Evolutionary conservation across 2,888 invertebrate genomes (phyloP).

Genomic region (Flabesymbios commensalis): DNA sequence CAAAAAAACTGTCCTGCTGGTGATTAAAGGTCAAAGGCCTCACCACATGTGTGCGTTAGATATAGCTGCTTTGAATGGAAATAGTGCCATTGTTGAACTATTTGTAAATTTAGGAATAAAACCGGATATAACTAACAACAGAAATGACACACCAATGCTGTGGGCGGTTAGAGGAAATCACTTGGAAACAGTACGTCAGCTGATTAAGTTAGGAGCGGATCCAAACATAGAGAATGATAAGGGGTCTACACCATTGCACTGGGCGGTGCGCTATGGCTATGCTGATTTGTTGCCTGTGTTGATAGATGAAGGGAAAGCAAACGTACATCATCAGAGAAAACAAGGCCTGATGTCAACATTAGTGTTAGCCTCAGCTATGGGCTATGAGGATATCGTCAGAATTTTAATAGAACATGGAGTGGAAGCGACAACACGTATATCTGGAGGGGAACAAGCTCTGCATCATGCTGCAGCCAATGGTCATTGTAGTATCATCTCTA

Average conservation of each 20-base stretch:
- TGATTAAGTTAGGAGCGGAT: constrained; percentile 39
- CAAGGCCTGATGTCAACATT: constrained; percentile 55
- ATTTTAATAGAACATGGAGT: constrained; percentile 44
- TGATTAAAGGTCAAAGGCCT: constrained; percentile 53
- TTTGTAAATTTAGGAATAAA: constrained; percentile 21
- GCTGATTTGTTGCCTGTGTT: constrained; percentile 44
- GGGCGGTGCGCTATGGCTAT: constrained; percentile 57
- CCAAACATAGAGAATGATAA: constrained; percentile 52
- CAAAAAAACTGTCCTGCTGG: constrained; percentile 27
- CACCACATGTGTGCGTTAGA: constrained; percentile 34
- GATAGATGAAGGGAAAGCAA: constrained; percentile 44
- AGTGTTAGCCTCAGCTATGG: constrained; percentile 54
- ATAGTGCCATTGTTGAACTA: constrained; percentile 28
- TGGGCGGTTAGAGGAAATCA: constrained; percentile 57
- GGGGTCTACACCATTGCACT: constrained; percentile 56
- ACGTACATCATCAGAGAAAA: constrained; percentile 45
- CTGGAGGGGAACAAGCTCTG: constrained; percentile 54
- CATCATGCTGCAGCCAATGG: constrained; percentile 60
- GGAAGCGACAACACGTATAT: constrained; percentile 46
- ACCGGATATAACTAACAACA: constrained; percentile 34
- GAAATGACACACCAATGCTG: constrained; percentile 54
- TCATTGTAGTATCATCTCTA: constrained; percentile 45
- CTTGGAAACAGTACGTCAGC: constrained; percentile 24
- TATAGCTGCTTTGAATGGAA: constrained; percentile 36
- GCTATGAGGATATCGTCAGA: constrained; percentile 42